A percentile compares a stretch with the other conserved stretches of the same genome.
These are phyloP conservation scores for Lissonota sp. DNA, from an alignment of 2,888 invertebrate species.

Conservation along the genomic window DNA sequence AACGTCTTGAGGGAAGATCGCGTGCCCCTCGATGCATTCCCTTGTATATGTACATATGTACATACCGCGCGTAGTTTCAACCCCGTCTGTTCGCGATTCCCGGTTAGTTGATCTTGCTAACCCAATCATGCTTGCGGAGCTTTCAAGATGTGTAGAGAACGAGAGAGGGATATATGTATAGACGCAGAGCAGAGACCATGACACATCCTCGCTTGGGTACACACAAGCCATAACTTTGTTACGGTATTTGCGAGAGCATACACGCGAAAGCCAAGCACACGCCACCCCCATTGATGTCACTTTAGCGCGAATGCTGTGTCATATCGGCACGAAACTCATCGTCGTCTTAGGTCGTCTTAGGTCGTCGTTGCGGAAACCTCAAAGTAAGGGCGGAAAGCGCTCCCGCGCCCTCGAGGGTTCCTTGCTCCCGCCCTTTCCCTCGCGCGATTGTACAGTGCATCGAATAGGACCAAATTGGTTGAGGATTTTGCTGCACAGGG, in stretches of 20 bases:
- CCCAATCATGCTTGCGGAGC: conserved; percentile 71
- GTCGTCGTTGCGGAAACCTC: conserved; percentile 69
- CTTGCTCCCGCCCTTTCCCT: conserved; percentile 18
- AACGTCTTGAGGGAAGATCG: conserved; percentile 56
- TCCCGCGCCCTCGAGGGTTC: conserved; percentile 43
- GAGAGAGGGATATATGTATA: conserved; percentile 32
- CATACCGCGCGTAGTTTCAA: conserved; percentile 51
- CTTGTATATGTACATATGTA: conserved; percentile 44
- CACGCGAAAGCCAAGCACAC: conserved; percentile 69
- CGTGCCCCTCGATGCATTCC: conserved; percentile 31
- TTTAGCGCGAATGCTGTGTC: conserved; percentile 67
- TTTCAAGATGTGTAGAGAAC: conserved; percentile 53
- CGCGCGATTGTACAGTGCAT: conserved; percentile 3
- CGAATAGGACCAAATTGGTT: conserved; percentile 6
- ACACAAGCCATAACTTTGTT: conserved; percentile 76
- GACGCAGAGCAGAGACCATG: conserved; percentile 62
- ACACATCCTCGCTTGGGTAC: conserved; percentile 74
- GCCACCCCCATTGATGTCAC: conserved; percentile 72
- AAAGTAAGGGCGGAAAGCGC: conserved; percentile 62
- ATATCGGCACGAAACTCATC: conserved; percentile 58
- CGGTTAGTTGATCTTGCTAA: conserved; percentile 74
- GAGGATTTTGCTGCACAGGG: conserved; percentile 8
- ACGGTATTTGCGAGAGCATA: conserved; percentile 74
- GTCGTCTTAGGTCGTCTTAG: conserved; percentile 56
- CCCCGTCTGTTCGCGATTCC: conserved; percentile 51